Percentiles rank a stretch among this genome's conserved stretches.
These are phyloP conservation scores for Achatina immaculata DNA, from an alignment of 1,140 invertebrate species.

Conservation along the genomic window DNA sequence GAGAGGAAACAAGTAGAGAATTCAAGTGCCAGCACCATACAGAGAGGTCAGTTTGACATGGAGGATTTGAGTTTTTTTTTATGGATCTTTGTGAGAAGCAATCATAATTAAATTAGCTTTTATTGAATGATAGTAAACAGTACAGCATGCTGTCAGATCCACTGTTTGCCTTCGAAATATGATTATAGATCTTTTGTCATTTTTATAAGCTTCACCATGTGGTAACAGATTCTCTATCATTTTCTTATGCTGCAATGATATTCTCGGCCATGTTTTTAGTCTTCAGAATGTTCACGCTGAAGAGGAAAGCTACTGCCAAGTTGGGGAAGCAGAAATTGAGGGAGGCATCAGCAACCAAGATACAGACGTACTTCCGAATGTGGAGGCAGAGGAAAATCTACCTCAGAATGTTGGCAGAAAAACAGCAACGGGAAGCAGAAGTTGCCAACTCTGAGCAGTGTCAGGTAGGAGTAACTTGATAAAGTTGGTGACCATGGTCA, in stretches of 20 bases:
- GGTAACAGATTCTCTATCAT: not conserved
- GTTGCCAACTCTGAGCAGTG: not conserved
- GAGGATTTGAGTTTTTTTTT: not conserved
- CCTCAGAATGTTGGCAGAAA: slow-evolving; percentile 57
- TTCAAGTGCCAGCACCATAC: slow-evolving; percentile 46
- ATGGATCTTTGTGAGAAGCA: too few relatives aligned
- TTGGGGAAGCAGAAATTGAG: not conserved
- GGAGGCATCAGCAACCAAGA: slow-evolving; percentile 50
- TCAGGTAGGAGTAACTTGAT: too few relatives aligned
- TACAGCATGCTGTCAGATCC: too few relatives aligned
- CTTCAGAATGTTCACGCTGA: slow-evolving; percentile 33
- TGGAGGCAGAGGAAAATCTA: slow-evolving; percentile 58
- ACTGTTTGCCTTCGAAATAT: not conserved
- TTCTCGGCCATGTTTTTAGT: too few relatives aligned
- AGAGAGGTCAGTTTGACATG: slow-evolving; percentile 49
- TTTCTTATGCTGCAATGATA: not conserved
- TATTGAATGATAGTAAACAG: too few relatives aligned
- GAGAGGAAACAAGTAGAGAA: slow-evolving; percentile 32
- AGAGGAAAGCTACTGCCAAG: slow-evolving; percentile 9
- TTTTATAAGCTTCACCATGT: not conserved
- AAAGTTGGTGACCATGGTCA: too few relatives aligned
- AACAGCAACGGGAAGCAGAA: slow-evolving; percentile 44
- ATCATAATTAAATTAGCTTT: too few relatives aligned
- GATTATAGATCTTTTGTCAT: not conserved
- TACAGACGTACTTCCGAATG: slow-evolving; percentile 66